Conservation (phyloP, 2,888 invertebrate species). For the Teleiodes luculella region DNA sequence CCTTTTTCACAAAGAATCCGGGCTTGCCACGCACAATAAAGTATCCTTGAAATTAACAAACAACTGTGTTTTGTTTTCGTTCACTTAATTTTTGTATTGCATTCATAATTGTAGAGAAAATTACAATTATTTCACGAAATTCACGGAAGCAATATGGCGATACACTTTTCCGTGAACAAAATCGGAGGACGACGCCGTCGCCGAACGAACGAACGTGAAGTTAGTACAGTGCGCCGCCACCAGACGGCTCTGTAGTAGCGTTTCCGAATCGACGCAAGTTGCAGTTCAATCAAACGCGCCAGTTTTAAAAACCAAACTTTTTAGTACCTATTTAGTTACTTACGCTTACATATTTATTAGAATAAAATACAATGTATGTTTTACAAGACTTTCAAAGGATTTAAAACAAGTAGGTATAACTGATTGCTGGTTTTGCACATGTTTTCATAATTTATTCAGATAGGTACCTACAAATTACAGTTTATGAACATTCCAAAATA, state of each 20-base stretch:
- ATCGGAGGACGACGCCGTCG: conserved; percentile 75
- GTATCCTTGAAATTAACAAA: conserved; percentile 47
- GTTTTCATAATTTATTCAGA: no score
- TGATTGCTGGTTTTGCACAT: no score
- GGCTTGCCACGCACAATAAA: conserved; percentile 49
- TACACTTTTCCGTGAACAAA: conserved; percentile 76
- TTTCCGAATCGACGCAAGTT: conserved; percentile 69
- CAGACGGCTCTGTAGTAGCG: conserved; percentile 48
- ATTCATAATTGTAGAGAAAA: conserved; percentile 76
- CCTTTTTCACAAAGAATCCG: conserved; percentile 62
- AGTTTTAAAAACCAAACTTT: conserved; percentile 31
- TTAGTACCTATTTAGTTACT: no score
- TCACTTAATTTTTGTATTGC: conserved; percentile 72
- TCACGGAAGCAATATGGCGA: conserved; percentile 79
- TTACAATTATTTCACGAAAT: conserved; percentile 70
- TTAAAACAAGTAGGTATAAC: no score
- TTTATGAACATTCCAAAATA: no score
- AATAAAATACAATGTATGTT: no score
- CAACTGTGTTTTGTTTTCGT: conserved; percentile 55
- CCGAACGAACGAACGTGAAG: conserved; percentile 49
- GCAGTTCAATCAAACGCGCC: conserved; percentile 34
- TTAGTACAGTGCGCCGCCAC: conserved; percentile 75
- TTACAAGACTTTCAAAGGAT: no score
- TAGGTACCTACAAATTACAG: no score
- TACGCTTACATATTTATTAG: no score